Evolutionary conservation across 2,888 invertebrate species (phyloP), one percentile per base, ranked within the genome.

Genomic region (Drosophila mimetica): DNA sequence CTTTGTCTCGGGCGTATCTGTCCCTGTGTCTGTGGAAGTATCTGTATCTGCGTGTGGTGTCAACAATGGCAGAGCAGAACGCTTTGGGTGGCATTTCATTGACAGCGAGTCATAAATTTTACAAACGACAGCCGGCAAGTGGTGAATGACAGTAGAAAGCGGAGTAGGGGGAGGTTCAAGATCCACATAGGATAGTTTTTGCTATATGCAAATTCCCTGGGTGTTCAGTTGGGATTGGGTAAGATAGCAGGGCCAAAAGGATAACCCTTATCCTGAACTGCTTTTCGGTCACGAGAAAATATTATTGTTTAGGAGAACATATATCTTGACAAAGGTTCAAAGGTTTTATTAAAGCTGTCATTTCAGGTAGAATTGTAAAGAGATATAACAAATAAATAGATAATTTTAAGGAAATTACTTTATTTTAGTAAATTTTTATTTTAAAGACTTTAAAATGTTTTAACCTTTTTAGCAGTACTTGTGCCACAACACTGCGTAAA

Each of bases 41-140:
- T 14, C 9, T 53, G 20, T 36, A 14, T 51, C 16, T 67, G 55
- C 67, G 39, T 76, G 55, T 69, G 80, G 77, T 76, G 81, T 83
- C 81, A 79, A 82, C 84, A 79, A 79, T 77, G 74, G 74, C 77
- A 81, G 36, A 39, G 71, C 77, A 79, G 36, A 44, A 71, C 85
- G 70, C 74, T 74, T 70, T 84, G 86, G 79, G 86, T 86, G 86
- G 86, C 80, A 79, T 84, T 86, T 75, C 80, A 82, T 79, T 84
- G 87, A 87, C 82, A 82, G 71, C 77, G 71, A 76, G 79, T 77
- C 79, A 85, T 84, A 84, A 83, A 84, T 84, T 85, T 46, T 63
- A 74, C 75, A 80, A 84, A 82, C 76, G 84, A 76, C 84, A 82
- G 67, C 55, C 74, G 73, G 75, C 80, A 78, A 82, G 76, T 80